Percentiles rank a stretch among this genome's conserved stretches.
Conservation (phyloP, 2,888 invertebrate genomes). For the Megalurothrips usitatus region DNA sequence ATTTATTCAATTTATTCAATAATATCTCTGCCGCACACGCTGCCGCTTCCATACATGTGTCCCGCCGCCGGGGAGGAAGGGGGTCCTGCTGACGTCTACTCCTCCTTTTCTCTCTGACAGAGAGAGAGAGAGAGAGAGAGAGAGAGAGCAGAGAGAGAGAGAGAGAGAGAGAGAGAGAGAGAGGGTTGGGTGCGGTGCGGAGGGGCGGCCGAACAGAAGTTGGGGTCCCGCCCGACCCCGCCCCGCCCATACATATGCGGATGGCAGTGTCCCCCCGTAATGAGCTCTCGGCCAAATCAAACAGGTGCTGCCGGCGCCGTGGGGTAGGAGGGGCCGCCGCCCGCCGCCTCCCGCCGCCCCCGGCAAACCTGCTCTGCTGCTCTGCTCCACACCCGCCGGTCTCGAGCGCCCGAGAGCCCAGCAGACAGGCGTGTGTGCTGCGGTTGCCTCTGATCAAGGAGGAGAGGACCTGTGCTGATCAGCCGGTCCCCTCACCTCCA, state of each 20-base stretch:
- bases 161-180: no score
- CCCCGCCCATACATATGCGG: background rate
- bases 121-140: no score
- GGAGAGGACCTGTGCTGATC: background rate
- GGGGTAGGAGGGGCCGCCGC: background rate
- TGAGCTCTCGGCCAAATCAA: constrained; percentile 22
- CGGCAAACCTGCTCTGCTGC: no score
- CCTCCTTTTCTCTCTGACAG: no score
- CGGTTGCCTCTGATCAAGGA: no score
- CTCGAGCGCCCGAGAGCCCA: no score
- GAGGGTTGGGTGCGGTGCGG: no score
- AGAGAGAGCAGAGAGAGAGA: no score
- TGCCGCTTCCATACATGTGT: background rate
- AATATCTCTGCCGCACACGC: constrained; percentile 4
- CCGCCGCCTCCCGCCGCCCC: no score
- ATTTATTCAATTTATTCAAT: constrained; percentile 26
- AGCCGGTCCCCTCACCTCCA: background rate
- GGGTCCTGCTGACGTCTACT: background rate
- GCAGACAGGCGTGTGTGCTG: no score
- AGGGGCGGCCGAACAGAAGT: no score
- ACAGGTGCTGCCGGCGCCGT: background rate
- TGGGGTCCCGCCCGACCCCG: background rate
- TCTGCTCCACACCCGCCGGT: no score
- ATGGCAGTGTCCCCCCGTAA: background rate
- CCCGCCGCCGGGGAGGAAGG: background rate